Evolutionary conservation across 2,888 invertebrate species (phyloP).

Genomic region (Gari tellinella): DNA sequence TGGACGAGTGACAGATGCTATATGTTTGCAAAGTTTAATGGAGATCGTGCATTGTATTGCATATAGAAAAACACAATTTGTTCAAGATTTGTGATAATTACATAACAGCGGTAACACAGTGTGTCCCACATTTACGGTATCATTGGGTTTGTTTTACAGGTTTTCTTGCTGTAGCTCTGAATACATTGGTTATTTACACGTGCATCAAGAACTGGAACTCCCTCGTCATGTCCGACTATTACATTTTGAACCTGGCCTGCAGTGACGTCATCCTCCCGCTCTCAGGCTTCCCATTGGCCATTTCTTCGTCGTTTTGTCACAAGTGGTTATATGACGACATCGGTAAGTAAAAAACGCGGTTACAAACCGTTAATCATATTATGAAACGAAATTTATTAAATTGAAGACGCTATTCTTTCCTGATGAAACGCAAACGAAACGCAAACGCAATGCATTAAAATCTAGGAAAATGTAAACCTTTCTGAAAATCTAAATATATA

Average conservation of each 20-base stretch:
- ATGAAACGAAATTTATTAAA: no score
- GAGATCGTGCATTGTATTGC: background rate
- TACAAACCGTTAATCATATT: no score
- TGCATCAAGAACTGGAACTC: slow-evolving; percentile 55
- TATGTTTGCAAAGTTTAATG: background rate
- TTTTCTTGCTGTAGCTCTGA: slow-evolving; percentile 53
- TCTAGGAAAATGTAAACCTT: no score
- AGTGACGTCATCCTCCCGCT: slow-evolving; percentile 60
- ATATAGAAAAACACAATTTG: no score
- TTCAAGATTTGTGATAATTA: background rate
- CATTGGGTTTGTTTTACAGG: slow-evolving; percentile 33
- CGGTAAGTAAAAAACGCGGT: slow-evolving; percentile 32
- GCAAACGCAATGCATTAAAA: no score
- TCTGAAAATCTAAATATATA: no score
- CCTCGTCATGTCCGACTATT: slow-evolving; percentile 59
- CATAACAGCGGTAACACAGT: background rate
- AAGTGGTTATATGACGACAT: slow-evolving; percentile 54
- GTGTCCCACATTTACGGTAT: no score
- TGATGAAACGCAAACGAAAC: no score
- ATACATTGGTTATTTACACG: slow-evolving; percentile 59
- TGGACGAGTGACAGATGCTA: background rate
- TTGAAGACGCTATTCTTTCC: no score
- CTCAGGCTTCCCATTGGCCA: slow-evolving; percentile 58
- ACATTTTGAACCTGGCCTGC: slow-evolving; percentile 65
- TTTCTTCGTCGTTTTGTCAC: slow-evolving; percentile 59